Evolutionary conservation across 2,888 invertebrate species (phyloP), one percentile per base, ranked within the genome.

Genomic region (Dicycla oo): DNA sequence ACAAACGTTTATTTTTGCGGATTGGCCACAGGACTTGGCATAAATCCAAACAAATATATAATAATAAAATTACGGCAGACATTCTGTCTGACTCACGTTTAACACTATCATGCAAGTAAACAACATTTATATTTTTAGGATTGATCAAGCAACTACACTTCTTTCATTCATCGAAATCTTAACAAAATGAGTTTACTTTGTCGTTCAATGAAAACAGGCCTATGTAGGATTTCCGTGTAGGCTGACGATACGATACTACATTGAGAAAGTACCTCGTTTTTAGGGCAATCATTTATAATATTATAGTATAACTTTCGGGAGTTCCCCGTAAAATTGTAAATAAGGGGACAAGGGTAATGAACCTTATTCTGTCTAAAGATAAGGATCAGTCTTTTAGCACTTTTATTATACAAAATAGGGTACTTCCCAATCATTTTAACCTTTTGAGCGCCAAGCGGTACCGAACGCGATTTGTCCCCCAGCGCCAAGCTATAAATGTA

Each of bases 21-120:
- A 15, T 34, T 53, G 8, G n/a, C 23, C 15, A 30, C 26, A 40
- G 0, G 13, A 38, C 13, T 73, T 73, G 73, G 69, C 73, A 38
- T 51, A 51, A 13, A 30, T 45, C 69, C 78, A 77, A 73, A 68
- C 11, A 20, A 57, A 30, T 51, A 49, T 77, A 69, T 58, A 58
- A 51, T 77, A 57, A 38, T 18, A 38, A 23, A 23, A 18, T 34
- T 15, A 40, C 23, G 15, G n/a, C 23, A 47, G 34, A n/a, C n/a
- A 20, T 45, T 74, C 13, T 53, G n/a, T 3, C 13, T 20, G 38
- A 45, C 26, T 54, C 20, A 54, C 20, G 13, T 63, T 15, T 54
- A 45, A 3, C 13, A 34, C 15, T 34, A 60, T 4, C 18, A 63
- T 20, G 18, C n/a, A 30, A 45, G 11, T 56, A 70, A 51, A 75